phyloP scores from a whole-genome alignment of 2,113 vertebrate genomes.

The Symphodus melops region DNA sequence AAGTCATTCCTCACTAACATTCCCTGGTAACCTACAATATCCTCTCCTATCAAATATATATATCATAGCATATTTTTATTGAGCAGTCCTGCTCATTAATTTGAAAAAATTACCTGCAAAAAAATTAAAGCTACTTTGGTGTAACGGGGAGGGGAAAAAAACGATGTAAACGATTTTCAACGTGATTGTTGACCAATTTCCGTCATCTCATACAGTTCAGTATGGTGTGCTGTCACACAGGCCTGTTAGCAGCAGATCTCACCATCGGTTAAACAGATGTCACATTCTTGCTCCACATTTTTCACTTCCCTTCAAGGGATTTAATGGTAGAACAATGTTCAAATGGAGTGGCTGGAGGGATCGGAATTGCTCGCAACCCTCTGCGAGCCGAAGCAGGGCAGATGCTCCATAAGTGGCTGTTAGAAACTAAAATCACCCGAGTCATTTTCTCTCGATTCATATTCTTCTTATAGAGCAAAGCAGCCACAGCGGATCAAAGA shows the following conservation, averaged over 20 bases:
- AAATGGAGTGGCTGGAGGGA: slow-evolving; percentile 61
- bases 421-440: slow-evolving; percentile 65
- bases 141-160: not conserved
- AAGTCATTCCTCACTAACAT: no score
- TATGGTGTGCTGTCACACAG: not conserved
- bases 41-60: no score
- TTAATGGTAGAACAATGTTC: slow-evolving; percentile 61
- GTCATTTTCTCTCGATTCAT: slow-evolving; percentile 60
- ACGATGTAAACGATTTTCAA: no score
- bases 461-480: slow-evolving; percentile 41
- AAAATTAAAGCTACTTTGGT: not conserved
- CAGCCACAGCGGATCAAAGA: slow-evolving; percentile 64
- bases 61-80: no score
- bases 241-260: slow-evolving; percentile 22
- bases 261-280: slow-evolving; percentile 29
- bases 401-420: slow-evolving; percentile 68
- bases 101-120: no score
- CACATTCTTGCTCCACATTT: slow-evolving; percentile 48
- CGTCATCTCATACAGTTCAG: not conserved
- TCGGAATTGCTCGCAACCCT: slow-evolving; percentile 49
- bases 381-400: slow-evolving; percentile 52
- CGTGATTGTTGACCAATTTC: not conserved
- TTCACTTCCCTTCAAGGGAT: slow-evolving; percentile 43
- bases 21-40: no score
- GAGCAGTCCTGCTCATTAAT: no score